A percentile compares a stretch with the other conserved stretches of the same genome.
phyloP scores from a whole-genome alignment of 2,113 vertebrate genomes.

The Notiomystis cincta region DNA sequence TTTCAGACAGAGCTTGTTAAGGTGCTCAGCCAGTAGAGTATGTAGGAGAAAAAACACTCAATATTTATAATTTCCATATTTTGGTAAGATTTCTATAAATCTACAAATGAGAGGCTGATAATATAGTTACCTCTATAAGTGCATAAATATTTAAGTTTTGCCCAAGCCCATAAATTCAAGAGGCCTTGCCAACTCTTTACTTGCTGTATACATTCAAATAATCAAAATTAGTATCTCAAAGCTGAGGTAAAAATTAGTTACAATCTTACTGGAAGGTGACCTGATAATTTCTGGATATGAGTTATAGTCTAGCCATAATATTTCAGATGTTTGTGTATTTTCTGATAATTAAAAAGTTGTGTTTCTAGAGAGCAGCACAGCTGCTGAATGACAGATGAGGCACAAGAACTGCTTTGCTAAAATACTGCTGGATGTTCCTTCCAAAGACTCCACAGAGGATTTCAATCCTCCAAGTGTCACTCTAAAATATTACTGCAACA shows the following conservation, averaged over 20 bases:
- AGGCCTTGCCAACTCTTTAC: background rate
- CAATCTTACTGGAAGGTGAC: background rate
- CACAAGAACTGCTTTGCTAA: background rate
- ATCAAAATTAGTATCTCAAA: background rate
- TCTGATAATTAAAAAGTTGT: background rate
- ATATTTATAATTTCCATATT: background rate
- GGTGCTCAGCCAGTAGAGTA: background rate
- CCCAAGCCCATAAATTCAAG: background rate
- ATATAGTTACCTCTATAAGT: background rate
- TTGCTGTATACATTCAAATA: background rate
- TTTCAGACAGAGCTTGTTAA: background rate
- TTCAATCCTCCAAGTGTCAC: background rate
- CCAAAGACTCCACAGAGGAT: background rate
- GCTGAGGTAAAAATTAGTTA: background rate
- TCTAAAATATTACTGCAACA: conserved; percentile 2
- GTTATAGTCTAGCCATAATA: background rate
- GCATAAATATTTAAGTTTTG: background rate
- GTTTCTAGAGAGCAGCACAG: background rate
- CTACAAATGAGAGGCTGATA: background rate
- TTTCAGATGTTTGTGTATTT: background rate
- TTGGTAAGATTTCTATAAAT: background rate
- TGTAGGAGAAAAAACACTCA: background rate
- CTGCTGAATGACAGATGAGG: background rate
- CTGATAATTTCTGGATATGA: background rate
- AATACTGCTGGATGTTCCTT: background rate